A percentile compares a stretch with the other conserved stretches of the same genome.
Evolutionary conservation across 2,888 invertebrate genomes (phyloP).

Genomic region (Caenorhabditis macrosperma): DNA sequence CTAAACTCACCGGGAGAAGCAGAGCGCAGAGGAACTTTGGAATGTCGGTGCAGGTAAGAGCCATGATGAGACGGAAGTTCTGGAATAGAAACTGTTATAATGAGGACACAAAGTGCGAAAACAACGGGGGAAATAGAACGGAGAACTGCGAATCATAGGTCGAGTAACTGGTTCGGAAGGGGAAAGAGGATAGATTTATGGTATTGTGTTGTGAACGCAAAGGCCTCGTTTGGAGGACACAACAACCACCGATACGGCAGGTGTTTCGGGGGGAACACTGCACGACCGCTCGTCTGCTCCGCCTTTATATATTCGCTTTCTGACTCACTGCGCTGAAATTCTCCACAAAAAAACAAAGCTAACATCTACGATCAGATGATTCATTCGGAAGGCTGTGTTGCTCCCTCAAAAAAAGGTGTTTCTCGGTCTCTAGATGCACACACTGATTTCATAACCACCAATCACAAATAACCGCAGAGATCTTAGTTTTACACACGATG

Average conservation of each 20-base stretch:
- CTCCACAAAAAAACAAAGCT: neutral
- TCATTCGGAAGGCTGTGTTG: no score
- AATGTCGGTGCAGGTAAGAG: slow-evolving; percentile 67
- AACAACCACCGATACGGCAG: neutral
- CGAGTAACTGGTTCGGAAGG: slow-evolving; percentile 20
- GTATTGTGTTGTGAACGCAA: slow-evolving; percentile 12
- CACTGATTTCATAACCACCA: neutral
- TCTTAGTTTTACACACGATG: no score
- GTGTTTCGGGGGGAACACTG: neutral
- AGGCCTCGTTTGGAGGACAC: slow-evolving; percentile 12
- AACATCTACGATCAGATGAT: neutral
- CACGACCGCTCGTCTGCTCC: neutral
- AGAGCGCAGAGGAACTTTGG: slow-evolving; percentile 69
- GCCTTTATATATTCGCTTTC: neutral
- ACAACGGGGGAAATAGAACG: slow-evolving; percentile 1
- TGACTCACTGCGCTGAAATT: slow-evolving; percentile 1
- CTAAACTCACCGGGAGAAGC: slow-evolving; percentile 60
- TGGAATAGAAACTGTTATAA: slow-evolving; percentile 2
- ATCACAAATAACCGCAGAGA: no score
- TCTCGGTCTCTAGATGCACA: neutral
- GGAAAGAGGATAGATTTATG: slow-evolving; percentile 31
- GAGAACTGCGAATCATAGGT: neutral
- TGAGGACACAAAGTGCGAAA: neutral
- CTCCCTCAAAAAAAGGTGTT: neutral
- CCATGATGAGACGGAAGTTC: slow-evolving; percentile 49